phyloP scores from a whole-genome alignment of 2,113 vertebrate genomes.

The Narcine bancroftii region DNA sequence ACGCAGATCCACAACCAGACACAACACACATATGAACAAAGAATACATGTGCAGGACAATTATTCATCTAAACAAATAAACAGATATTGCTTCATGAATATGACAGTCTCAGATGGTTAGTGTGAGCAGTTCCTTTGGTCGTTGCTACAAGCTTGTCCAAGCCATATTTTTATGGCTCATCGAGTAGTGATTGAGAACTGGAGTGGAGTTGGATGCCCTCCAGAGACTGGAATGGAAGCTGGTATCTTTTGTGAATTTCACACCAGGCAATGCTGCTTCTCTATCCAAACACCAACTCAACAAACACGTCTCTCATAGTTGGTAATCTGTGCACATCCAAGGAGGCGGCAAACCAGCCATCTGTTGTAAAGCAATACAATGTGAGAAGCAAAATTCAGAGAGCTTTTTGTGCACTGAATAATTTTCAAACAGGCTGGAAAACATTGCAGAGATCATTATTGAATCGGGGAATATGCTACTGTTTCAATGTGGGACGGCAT shows the following conservation, averaged over 20 bases:
- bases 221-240: background rate
- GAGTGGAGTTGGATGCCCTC: background rate
- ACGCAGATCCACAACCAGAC: too few species aligned
- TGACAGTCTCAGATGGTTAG: too few species aligned
- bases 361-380: background rate
- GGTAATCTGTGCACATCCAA: background rate
- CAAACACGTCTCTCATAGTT: background rate
- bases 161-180: too few species aligned
- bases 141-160: too few species aligned
- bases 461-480: background rate
- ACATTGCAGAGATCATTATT: too few species aligned
- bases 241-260: background rate
- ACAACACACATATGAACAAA: too few species aligned
- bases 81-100: too few species aligned
- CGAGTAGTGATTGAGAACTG: background rate
- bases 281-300: background rate
- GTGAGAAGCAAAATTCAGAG: background rate
- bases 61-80: too few species aligned
- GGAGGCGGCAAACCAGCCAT: background rate
- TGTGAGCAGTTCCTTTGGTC: too few species aligned
- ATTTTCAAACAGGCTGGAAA: background rate
- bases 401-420: background rate
- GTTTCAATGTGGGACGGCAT: background rate
- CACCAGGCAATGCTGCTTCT: background rate
- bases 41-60: too few species aligned